phyloP scores from a whole-genome alignment of 2,797 vertebrate genomes.

The Amazona ochrocephala region DNA sequence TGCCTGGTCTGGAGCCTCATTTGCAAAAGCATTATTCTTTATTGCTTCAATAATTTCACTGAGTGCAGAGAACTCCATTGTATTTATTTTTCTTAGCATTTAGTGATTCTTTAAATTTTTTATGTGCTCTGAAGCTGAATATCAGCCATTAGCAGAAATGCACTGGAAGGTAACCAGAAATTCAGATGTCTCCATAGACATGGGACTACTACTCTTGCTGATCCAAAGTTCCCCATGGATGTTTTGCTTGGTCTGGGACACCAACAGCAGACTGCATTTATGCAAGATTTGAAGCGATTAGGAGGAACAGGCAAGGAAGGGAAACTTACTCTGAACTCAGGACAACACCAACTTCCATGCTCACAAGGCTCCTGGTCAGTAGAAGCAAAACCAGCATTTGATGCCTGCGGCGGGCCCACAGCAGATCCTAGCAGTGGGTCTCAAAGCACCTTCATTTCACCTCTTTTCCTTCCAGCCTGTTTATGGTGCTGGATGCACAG shows the following conservation, averaged over 20 bases:
- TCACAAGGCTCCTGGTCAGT: neutral
- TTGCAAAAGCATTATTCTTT: constrained; percentile 80
- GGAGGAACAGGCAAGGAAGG: neutral
- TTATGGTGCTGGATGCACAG: neutral
- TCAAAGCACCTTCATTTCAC: neutral
- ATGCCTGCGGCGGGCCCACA: neutral
- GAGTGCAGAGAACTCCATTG: constrained; percentile 70
- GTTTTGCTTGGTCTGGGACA: neutral
- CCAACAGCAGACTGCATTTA: neutral
- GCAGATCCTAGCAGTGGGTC: neutral
- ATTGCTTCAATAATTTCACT: constrained; percentile 80
- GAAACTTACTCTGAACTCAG: neutral
- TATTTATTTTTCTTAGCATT: constrained; percentile 64
- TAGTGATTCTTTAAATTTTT: constrained; percentile 78
- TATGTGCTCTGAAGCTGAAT: constrained; percentile 70
- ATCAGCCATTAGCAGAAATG: constrained; percentile 54
- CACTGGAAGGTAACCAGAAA: constrained; percentile 44
- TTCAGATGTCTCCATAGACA: neutral
- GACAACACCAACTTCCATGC: neutral
- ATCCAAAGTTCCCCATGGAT: neutral
- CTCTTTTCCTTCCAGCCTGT: neutral
- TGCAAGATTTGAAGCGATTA: neutral
- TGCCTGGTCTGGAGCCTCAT: constrained; percentile 71
- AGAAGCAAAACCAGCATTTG: neutral
- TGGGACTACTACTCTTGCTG: neutral